Percentiles rank a stretch among this genome's conserved stretches.
Evolutionary conservation across 2,797 vertebrate species (phyloP).

Genomic region (Mus caroli): DNA sequence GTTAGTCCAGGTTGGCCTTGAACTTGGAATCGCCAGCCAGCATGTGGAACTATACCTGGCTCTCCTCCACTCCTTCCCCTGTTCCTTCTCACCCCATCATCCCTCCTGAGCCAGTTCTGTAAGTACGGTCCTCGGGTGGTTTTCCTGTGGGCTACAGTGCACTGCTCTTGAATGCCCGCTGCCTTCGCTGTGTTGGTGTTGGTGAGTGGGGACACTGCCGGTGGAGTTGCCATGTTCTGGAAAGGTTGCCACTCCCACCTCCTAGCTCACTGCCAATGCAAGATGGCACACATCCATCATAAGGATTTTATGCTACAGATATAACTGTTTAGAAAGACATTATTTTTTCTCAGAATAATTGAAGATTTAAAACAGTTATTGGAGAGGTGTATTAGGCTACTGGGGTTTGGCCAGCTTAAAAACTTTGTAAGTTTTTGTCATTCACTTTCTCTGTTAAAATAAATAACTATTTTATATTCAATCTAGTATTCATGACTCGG

Average conservation of each 20-base stretch:
- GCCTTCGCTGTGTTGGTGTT: neutral
- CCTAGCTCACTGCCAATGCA: neutral
- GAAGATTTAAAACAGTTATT: neutral
- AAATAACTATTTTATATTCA: neutral
- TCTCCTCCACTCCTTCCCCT: too few species aligned
- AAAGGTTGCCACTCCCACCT: neutral
- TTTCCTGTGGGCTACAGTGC: neutral
- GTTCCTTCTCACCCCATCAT: neutral
- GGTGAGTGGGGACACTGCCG: neutral
- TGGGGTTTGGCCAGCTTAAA: conserved; percentile 6
- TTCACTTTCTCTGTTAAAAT: neutral
- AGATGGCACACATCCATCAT: neutral
- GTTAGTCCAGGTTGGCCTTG: neutral
- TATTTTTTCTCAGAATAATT: conserved; percentile 64
- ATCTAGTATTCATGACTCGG: neutral
- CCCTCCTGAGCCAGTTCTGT: conserved; percentile 17
- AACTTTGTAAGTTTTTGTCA: neutral
- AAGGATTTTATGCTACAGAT: conserved; percentile 28
- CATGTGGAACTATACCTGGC: too few species aligned
- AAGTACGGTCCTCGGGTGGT: neutral
- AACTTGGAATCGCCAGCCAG: neutral
- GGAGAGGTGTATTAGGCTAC: neutral
- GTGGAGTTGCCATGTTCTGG: neutral
- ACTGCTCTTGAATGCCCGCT: neutral
- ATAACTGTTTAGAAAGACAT: conserved; percentile 1